phyloP scores from a whole-genome alignment of 2,113 vertebrate genomes.

The Oryzias woworae region DNA sequence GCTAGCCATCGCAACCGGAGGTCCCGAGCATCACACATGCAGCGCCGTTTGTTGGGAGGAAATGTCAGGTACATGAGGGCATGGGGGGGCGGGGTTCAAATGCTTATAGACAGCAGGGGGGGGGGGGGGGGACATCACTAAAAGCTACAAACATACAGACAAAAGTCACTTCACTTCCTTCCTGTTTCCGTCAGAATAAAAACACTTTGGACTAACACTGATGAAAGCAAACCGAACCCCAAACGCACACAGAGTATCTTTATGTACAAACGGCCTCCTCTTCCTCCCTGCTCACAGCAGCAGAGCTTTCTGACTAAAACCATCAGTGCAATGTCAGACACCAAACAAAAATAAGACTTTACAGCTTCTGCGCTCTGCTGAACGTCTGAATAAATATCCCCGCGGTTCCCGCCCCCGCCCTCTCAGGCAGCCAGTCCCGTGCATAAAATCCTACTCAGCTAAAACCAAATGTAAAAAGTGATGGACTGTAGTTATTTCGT shows the following conservation, averaged over 20 bases:
- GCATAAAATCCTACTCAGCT: slow-evolving; percentile 54
- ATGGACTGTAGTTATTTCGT: slow-evolving; percentile 55
- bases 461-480: slow-evolving; percentile 57
- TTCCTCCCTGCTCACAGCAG: slow-evolving; percentile 79
- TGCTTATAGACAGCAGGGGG: slow-evolving; percentile 90
- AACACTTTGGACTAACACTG: slow-evolving; percentile 88
- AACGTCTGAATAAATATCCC: slow-evolving; percentile 69
- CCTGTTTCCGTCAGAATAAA: slow-evolving; percentile 66
- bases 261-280: slow-evolving; percentile 91
- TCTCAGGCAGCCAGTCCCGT: slow-evolving; percentile 15
- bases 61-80: slow-evolving; percentile 31
- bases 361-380: slow-evolving; percentile 42
- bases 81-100: slow-evolving; percentile 59
- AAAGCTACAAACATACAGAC: slow-evolving; percentile 76
- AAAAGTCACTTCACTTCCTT: slow-evolving; percentile 51
- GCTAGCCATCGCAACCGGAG: slow-evolving; percentile 77
- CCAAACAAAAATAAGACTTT: slow-evolving; percentile 56
- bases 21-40: slow-evolving; percentile 92
- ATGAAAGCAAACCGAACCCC: slow-evolving; percentile 73
- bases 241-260: slow-evolving; percentile 69
- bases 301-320: slow-evolving; percentile 27
- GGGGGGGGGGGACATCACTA: slow-evolving; percentile 84
- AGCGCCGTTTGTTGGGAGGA: slow-evolving; percentile 77
- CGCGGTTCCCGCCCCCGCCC: slow-evolving; percentile 24
- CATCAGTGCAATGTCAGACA: slow-evolving; percentile 87